Base-by-base conservation (phyloP, 2,797 vertebrate genomes). In the Amniataba percoides region DNA sequence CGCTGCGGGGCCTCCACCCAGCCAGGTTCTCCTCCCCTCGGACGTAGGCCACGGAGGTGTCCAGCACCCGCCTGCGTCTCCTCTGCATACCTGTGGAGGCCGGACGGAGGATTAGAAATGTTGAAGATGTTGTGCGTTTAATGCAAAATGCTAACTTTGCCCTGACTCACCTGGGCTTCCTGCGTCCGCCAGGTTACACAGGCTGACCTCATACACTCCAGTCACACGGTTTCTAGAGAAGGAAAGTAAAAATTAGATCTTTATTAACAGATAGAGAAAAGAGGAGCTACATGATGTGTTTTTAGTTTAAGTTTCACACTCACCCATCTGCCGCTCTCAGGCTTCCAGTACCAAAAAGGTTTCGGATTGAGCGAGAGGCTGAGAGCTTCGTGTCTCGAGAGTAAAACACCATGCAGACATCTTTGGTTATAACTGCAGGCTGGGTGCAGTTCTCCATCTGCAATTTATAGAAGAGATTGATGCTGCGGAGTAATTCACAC, bases 381-480 rank as follows among this genome's bases (percentile, higher is more conserved):
- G 97, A 97, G 42, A 99, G 96, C 88, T 98, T 99, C 82, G 98
- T 95, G 0, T 99, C 98, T 3, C 98, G 95, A 13, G 98, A 97
- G 92, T 99, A 97, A 93, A 99, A 99, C 74, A 99, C 97, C 98
- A 99, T 99, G 92, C 97, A 97, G 93, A 99, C 95, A 89, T 99
- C 98, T 96, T 99, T 99, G 95, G 98, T 99, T 91, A 99, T 94
- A 73, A 98, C 95, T 0, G 98, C 97, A 0, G 97, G 97, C 87
- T 99, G 97, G 2, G 96, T 96, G 89, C 97, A 99, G 88, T 96
- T 97, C 94, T 99, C 97, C 97, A 99, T 97, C 98, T 99, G 91
- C 14, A 23, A 72, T 53, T 42, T 51, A 88, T 77, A 70, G 64
- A 77, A 81, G 18, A 63, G 46, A 58, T 6, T 13, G 43, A 57